Percentiles rank a stretch among this genome's conserved stretches.
Conservation (phyloP, 2,797 vertebrate genomes). For the Adrianichthys oophorus region DNA sequence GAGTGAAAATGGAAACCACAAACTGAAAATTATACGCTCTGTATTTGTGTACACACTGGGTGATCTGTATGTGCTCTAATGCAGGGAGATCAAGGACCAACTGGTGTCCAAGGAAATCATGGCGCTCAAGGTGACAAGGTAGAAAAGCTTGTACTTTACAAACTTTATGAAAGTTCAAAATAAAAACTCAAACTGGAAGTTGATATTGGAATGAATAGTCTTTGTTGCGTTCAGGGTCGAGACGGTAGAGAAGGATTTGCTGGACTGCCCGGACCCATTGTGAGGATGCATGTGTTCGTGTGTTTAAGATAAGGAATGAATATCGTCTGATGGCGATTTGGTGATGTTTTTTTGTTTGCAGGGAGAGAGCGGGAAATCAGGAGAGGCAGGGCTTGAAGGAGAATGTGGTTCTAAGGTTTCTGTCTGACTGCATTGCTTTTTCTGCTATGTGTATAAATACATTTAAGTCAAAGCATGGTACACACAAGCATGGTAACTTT, state of each 20-base stretch:
- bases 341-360: conserved; percentile 37
- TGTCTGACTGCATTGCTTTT: conserved; percentile 62
- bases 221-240: conserved; percentile 65
- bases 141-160: neutral
- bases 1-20: neutral
- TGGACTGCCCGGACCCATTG: conserved; percentile 73
- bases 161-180: no score
- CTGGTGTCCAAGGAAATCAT: conserved; percentile 62
- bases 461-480: neutral
- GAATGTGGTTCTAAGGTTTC: conserved; percentile 84
- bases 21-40: neutral
- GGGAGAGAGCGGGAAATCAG: conserved; percentile 78
- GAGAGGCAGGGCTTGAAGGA: conserved; percentile 76
- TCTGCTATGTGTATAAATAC: conserved; percentile 13
- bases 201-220: neutral
- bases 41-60: neutral
- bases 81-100: conserved; percentile 70
- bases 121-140: conserved; percentile 78
- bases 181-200: no score
- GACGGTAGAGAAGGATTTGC: conserved; percentile 71
- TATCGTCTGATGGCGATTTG: neutral
- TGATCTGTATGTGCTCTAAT: conserved; percentile 3
- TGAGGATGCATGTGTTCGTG: conserved; percentile 52
- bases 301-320: neutral
- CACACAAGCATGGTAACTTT: neutral